These are phyloP conservation scores for Sakesphorus luctuosus DNA, from an alignment of 2,113 vertebrate species.

Conservation along the genomic window DNA sequence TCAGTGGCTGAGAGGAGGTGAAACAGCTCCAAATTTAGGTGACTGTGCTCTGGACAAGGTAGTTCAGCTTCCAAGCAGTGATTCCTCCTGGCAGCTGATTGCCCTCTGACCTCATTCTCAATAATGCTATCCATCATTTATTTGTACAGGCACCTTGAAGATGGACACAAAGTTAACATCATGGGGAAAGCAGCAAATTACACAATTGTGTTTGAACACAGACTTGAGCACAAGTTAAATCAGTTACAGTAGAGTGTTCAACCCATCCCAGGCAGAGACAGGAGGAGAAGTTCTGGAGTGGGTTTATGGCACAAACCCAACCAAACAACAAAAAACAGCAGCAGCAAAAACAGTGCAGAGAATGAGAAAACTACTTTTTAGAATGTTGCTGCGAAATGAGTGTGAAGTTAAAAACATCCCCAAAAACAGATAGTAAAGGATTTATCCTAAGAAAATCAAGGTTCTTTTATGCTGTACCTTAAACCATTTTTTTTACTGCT, in stretches of 20 bases:
- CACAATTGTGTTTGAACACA: neutral
- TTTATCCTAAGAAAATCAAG: neutral
- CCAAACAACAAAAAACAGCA: neutral
- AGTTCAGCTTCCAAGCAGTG: neutral
- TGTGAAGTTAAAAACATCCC: neutral
- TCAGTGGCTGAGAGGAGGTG: neutral
- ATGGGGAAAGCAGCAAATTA: neutral
- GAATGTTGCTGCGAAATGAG: neutral
- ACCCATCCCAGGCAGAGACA: neutral
- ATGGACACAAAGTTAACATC: neutral
- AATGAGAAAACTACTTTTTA: neutral
- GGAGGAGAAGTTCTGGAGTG: neutral
- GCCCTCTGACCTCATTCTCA: neutral
- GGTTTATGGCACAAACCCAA: neutral
- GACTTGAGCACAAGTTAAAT: neutral
- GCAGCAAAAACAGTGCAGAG: neutral
- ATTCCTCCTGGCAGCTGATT: neutral
- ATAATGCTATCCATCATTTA: neutral
- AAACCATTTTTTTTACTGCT: neutral
- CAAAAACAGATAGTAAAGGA: neutral
- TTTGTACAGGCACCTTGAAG: neutral
- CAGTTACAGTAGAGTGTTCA: neutral
- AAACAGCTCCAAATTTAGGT: neutral
- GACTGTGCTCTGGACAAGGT: neutral
- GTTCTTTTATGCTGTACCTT: neutral